Base-by-base conservation (phyloP, 2,888 invertebrate species). In the Eremobia ochroleuca region DNA sequence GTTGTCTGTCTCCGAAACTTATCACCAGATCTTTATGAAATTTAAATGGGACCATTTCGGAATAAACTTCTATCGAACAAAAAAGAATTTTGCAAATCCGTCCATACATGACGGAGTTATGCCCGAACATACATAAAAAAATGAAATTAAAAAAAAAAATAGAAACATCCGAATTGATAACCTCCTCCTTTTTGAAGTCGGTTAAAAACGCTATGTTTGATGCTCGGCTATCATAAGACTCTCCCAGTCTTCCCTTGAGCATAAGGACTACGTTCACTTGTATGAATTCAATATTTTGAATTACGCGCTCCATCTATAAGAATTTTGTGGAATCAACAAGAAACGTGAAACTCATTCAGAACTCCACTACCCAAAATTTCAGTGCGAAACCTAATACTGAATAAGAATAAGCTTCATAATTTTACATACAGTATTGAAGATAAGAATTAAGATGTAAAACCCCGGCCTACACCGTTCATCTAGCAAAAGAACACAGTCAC, bases 261-360 rank as follows among this genome's bases (percentile, higher is more conserved):
- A 3, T 15, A 25, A 25, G 18, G 6, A 73, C 21, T 28, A 43
- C 25, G 11, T 40, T 21, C 3, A 76, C 40, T 34, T 76, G 55
- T 77, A n/a, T 71, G 71, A 9, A 79, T 59, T 37, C 18, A 28
- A 37, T 65, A 40, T 58, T 59, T 64, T 9, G 37, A 55, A 37
- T 15, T n/a, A 2, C 21, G 52, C 13, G 58, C 79, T 58, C 85
- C 80, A 84, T 84, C 80, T 84, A 15, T 61, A 40, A 66, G 46
- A 46, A 25, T 58, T 59, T 58, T 49, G 15, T 9, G 31, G 28
- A 61, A 79, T 18, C 64, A 34, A 49, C 15, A 15, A 25, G 21
- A 28, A 37, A 43, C 34, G 64, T 11, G 21, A 59, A n/a, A 25
- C 31, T 65, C 34, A 76, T 82, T 82, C 64, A 21, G 40, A 46